Evolutionary conservation across 2,797 vertebrate genomes (phyloP).

Genomic region (Myotis findleyi): DNA sequence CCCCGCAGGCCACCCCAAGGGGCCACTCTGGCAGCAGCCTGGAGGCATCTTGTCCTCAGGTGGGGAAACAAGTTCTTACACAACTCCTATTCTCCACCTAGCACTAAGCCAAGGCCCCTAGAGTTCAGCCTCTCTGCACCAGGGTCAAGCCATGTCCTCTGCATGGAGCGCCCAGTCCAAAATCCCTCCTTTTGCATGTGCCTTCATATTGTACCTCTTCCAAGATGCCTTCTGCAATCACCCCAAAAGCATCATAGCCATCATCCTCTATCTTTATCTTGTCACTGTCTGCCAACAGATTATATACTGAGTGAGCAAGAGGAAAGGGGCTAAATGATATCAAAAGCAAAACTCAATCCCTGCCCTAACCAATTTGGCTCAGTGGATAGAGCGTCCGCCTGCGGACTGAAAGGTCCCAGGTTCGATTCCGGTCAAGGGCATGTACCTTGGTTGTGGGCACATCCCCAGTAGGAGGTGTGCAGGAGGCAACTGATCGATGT

Average conservation of each 20-base stretch:
- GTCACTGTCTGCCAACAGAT: not conserved
- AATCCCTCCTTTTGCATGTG: accelerated
- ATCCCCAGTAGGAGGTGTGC: no score
- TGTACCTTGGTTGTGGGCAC: no score
- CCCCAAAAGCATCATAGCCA: not conserved
- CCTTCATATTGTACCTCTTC: not conserved
- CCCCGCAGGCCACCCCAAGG: not conserved
- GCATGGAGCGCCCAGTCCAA: not conserved
- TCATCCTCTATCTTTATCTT: not conserved
- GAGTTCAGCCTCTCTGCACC: not conserved
- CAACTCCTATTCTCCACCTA: not conserved
- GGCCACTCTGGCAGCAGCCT: not conserved
- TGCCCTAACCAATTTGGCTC: no score
- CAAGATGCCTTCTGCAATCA: not conserved
- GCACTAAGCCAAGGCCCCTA: not conserved
- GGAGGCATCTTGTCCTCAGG: not conserved
- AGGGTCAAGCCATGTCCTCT: not conserved
- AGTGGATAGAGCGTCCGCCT: no score
- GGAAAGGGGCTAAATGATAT: not conserved
- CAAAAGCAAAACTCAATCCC: not conserved
- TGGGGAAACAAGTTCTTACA: not conserved
- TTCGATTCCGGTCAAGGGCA: no score
- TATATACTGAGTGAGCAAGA: not conserved
- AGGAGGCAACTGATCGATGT: no score
- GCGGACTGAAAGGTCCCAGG: no score